These are phyloP conservation scores for Karalla daura DNA, from an alignment of 2,797 vertebrate genomes.

Conservation along the genomic window DNA sequence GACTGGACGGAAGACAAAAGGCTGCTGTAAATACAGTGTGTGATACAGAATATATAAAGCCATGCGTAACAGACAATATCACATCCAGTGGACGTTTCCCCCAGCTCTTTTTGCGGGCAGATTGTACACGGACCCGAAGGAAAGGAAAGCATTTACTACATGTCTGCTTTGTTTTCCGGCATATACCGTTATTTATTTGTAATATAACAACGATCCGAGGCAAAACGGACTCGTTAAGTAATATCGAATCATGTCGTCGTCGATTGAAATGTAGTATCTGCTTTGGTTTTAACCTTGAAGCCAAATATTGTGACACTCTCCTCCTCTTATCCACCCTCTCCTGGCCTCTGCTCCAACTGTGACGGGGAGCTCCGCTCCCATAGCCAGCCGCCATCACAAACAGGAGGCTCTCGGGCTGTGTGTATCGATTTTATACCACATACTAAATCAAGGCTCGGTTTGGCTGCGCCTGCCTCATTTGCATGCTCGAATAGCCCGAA, in stretches of 20 bases:
- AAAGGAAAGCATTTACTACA: constrained; percentile 29
- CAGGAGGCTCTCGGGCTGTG: neutral
- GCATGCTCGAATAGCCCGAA: neutral
- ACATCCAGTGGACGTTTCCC: constrained; percentile 48
- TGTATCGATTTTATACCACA: constrained; percentile 2
- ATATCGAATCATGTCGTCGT: constrained; percentile 42
- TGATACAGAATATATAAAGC: constrained; percentile 73
- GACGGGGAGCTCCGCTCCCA: constrained; percentile 35
- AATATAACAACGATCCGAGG: constrained; percentile 60
- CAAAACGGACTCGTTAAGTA: constrained; percentile 46
- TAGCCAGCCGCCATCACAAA: constrained; percentile 12
- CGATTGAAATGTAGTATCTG: constrained; percentile 41
- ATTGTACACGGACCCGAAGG: constrained; percentile 49
- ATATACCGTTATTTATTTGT: constrained; percentile 68
- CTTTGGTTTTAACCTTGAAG: constrained; percentile 45
- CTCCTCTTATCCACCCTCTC: neutral
- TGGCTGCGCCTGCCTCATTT: neutral
- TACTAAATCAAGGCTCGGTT: neutral
- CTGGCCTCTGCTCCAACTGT: constrained; percentile 11
- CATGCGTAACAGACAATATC: constrained; percentile 74
- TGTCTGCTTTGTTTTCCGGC: constrained; percentile 43
- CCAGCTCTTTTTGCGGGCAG: constrained; percentile 47
- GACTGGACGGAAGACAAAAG: constrained; percentile 26
- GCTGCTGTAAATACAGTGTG: constrained; percentile 65
- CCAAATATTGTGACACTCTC: constrained; percentile 48